These are phyloP conservation scores for Petrocephalus sullivani DNA, from an alignment of 2,797 vertebrate genomes.

Conservation along the genomic window DNA sequence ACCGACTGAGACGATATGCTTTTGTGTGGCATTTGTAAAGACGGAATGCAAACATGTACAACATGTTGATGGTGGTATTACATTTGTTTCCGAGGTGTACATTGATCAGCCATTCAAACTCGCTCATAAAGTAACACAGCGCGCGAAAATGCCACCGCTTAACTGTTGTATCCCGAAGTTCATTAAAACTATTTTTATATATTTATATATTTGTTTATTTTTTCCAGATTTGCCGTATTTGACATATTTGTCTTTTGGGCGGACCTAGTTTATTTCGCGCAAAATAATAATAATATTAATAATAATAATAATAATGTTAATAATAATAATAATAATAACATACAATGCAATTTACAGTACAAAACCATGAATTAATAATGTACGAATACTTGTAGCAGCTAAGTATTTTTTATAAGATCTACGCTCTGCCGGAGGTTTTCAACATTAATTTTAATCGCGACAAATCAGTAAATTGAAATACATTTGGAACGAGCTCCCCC, in stretches of 20 bases:
- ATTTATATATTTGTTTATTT: not conserved
- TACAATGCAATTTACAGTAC: not conserved
- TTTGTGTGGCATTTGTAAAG: slow-evolving; percentile 30
- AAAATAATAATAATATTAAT: not conserved
- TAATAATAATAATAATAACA: not conserved
- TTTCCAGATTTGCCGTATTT: not conserved
- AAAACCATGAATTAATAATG: not conserved
- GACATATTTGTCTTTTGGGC: not conserved
- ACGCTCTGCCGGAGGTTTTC: not conserved
- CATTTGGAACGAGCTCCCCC: not conserved
- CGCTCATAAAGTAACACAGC: not conserved
- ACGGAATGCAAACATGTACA: slow-evolving; percentile 37
- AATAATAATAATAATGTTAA: not conserved
- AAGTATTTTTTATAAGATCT: not conserved
- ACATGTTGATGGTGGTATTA: not conserved
- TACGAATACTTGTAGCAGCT: not conserved
- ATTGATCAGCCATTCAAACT: not conserved
- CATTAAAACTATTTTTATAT: not conserved
- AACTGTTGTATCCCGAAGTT: not conserved
- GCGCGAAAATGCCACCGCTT: not conserved
- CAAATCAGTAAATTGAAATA: not conserved
- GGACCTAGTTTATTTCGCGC: not conserved
- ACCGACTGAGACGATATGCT: slow-evolving; percentile 56
- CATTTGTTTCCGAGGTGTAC: slow-evolving; percentile 26
- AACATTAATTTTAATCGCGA: not conserved